Percentiles rank a stretch among this genome's conserved stretches.
Evolutionary conservation across 1,140 invertebrate genomes (phyloP).

Genomic region (Zaprionus africanus): DNA sequence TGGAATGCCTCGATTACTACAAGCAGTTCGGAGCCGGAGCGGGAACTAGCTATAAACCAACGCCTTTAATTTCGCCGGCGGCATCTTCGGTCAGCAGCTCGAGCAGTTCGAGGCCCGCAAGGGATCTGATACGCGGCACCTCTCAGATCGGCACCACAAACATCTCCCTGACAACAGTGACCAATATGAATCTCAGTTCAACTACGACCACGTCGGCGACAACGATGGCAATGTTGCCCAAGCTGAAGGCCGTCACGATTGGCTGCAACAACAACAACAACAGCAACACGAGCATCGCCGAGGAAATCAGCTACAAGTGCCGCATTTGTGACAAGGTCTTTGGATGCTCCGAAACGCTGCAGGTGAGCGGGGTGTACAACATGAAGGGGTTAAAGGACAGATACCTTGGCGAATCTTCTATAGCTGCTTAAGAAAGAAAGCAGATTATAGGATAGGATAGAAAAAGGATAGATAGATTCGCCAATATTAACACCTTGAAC

Average conservation of each 20-base stretch:
- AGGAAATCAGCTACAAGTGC: slow-evolving; percentile 81
- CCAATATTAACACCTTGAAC: too few relatives aligned
- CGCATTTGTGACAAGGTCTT: slow-evolving; percentile 83
- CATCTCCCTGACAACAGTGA: slow-evolving; percentile 70
- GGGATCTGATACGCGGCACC: slow-evolving; percentile 38
- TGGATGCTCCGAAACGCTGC: slow-evolving; percentile 79
- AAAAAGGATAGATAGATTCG: too few relatives aligned
- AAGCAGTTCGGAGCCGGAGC: slow-evolving; percentile 52
- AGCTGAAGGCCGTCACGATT: neutral
- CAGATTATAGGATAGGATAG: too few relatives aligned
- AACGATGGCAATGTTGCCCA: slow-evolving; percentile 29
- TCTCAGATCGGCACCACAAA: slow-evolving; percentile 40
- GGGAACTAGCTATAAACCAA: slow-evolving; percentile 48
- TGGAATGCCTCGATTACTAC: slow-evolving; percentile 72
- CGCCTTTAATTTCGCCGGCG: slow-evolving; percentile 65
- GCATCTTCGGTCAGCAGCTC: slow-evolving; percentile 70
- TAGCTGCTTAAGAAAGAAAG: neutral
- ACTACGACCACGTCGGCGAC: slow-evolving; percentile 5
- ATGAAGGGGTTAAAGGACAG: neutral
- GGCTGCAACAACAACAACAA: slow-evolving; percentile 10
- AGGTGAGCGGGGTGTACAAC: slow-evolving; percentile 58
- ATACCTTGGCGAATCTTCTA: neutral
- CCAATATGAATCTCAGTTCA: slow-evolving; percentile 64
- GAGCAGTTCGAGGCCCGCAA: slow-evolving; percentile 40
- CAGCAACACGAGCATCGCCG: slow-evolving; percentile 36